phyloP scores from a whole-genome alignment of 2,113 vertebrate genomes.

The Chroicocephalus ridibundus region DNA sequence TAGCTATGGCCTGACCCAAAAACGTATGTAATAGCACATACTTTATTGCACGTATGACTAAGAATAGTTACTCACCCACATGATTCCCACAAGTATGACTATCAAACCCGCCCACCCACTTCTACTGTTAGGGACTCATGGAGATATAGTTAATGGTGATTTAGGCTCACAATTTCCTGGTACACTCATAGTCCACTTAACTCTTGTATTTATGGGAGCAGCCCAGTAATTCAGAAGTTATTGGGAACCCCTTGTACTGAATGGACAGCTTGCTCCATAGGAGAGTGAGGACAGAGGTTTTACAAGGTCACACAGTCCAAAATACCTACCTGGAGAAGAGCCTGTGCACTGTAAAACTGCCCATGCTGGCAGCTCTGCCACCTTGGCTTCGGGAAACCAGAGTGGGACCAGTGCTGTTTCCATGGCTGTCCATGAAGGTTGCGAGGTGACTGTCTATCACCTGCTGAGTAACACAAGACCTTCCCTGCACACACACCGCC shows the following conservation, averaged over 20 bases:
- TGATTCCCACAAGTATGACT: not conserved
- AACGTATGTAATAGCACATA: not conserved
- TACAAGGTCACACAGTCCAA: not conserved
- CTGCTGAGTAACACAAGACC: not conserved
- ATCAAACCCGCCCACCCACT: not conserved
- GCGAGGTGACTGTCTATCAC: accelerated
- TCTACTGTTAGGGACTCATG: not conserved
- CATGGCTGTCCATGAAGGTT: not conserved
- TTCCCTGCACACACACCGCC: not conserved
- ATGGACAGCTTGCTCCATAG: not conserved
- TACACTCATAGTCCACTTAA: not conserved
- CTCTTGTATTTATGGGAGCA: not conserved
- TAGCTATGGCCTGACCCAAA: not conserved
- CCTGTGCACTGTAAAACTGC: not conserved
- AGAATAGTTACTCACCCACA: not conserved
- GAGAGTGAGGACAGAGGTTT: not conserved
- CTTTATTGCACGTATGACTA: accelerated
- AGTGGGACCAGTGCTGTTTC: not conserved
- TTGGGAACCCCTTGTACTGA: not conserved
- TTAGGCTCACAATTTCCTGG: not conserved
- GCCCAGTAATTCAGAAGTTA: not conserved
- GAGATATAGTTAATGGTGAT: not conserved
- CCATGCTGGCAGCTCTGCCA: accelerated
- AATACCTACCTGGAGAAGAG: not conserved
- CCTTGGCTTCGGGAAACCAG: not conserved